Evolutionary conservation across 2,113 vertebrate genomes (phyloP), one percentile per base, ranked within the genome.

Genomic region (Orientallactaga bullata): DNA sequence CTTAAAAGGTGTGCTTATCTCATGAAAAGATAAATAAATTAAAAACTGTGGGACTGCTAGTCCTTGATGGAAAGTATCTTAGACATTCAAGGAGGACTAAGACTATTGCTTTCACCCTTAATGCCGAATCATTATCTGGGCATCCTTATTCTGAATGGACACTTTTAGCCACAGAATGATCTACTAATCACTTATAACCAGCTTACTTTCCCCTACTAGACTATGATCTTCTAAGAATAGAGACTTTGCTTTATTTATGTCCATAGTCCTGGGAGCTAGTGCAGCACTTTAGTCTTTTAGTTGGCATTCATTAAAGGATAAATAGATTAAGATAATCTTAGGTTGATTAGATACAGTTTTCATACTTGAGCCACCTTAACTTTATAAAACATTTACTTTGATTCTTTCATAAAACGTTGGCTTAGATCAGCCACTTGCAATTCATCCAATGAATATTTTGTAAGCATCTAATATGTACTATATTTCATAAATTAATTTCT

Each of bases 401-500:
- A 91, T 87, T 88, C 63, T 84, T 89, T 96, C 78, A 93, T 85
- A 68, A 91, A 47, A 2, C 1, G 12, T 74, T 55, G 26, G 23
- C 32, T 92, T 89, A 39, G n/a, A 51, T 77, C 13, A 91, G 51
- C n/a, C 89, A 73, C 73, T 68, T 94, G 61, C 13, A 85, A 63
- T 85, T 92, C 20, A 88, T 85, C 78, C 92, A 86, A 71, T 85
- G 51, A 89, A 35, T 91, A 71, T 18, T 65, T 81, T 78, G 68
- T 58, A 89, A 93, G 23, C 13, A 81, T 84, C 30, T 89, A 81
- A 35, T 94, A 66, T 68, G 18, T 35, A 35, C 32, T 77, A 5
- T 80, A 74, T 13, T 78, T 23, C 26, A 20, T 89, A 66, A 86
- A 16, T 32, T 63, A 20, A 61, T 73, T 82, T 71, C 86, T 18